phyloP scores from a whole-genome alignment of 2,888 invertebrate genomes.

The Thelaira solivaga region DNA sequence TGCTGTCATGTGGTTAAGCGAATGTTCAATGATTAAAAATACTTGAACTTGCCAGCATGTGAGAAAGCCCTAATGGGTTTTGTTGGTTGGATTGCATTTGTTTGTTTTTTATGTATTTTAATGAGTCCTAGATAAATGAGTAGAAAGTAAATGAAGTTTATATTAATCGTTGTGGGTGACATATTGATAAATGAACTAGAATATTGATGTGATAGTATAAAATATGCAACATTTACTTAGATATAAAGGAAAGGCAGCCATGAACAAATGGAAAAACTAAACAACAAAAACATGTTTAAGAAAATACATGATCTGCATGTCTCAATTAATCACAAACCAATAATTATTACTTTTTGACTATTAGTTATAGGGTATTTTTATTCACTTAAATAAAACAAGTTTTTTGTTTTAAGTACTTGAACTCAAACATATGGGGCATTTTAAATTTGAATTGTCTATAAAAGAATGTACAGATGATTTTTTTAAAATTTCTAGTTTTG shows the following conservation, averaged over 20 bases:
- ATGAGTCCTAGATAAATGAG: conserved; percentile 3
- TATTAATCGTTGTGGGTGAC: conserved; percentile 71
- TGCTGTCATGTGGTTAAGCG: too few species aligned
- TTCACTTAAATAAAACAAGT: background rate
- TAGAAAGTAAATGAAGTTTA: conserved; percentile 43
- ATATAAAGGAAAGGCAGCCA: conserved; percentile 2
- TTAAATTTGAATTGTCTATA: too few species aligned
- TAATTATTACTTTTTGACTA: conserved; percentile 39
- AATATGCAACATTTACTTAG: conserved; percentile 15
- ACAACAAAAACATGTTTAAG: background rate
- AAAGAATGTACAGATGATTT: too few species aligned
- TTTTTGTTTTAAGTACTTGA: too few species aligned
- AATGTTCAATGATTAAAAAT: too few species aligned
- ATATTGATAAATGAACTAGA: conserved; percentile 73
- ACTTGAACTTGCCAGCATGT: too few species aligned
- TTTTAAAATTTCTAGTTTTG: too few species aligned
- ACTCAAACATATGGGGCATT: too few species aligned
- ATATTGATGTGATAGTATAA: conserved; percentile 32
- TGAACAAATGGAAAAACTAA: conserved; percentile 6
- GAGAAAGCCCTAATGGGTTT: too few species aligned
- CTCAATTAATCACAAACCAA: conserved; percentile 46
- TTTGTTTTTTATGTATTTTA: background rate
- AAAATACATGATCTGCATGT: conserved; percentile 23
- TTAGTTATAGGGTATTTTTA: conserved; percentile 14
- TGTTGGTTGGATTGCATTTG: conserved; percentile 6